Conservation (phyloP, 37 sponge, comb jelly and placozoan genomes). For the Theonella swinhoei region DNA sequence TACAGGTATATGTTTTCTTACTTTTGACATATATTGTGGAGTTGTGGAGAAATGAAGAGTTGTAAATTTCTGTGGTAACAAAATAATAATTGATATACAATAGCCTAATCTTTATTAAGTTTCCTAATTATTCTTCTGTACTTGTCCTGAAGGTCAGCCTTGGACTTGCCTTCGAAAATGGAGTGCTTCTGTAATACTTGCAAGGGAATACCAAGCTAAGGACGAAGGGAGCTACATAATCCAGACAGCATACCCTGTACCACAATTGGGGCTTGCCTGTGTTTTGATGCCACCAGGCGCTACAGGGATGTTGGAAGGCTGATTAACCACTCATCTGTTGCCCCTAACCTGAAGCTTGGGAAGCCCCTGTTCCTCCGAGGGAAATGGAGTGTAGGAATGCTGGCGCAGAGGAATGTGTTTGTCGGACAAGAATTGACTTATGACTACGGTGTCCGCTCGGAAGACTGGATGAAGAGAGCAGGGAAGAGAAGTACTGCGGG, state of each 20-base stretch:
- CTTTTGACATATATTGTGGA: too few relatives aligned
- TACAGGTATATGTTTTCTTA: too few relatives aligned
- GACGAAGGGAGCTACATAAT: neutral
- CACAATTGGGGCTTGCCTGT: neutral
- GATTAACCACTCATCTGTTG: neutral
- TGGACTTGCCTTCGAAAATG: too few relatives aligned
- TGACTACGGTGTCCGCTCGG: neutral
- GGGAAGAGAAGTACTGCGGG: too few relatives aligned
- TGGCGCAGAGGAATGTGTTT: neutral
- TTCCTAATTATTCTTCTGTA: too few relatives aligned
- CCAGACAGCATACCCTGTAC: neutral
- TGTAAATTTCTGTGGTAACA: too few relatives aligned
- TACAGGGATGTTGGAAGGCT: neutral
- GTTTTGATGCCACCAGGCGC: neutral
- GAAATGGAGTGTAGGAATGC: neutral
- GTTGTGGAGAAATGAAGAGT: too few relatives aligned
- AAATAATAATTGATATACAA: too few relatives aligned
- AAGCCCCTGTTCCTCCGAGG: neutral
- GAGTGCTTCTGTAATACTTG: too few relatives aligned
- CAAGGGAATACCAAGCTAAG: neutral
- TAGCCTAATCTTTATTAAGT: too few relatives aligned
- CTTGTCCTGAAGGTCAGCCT: too few relatives aligned
- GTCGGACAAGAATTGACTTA: neutral
- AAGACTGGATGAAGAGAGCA: neutral
- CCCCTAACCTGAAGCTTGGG: neutral